These are phyloP conservation scores for Myiopsitta monachus DNA, from an alignment of 2,113 vertebrate species.

Conservation along the genomic window DNA sequence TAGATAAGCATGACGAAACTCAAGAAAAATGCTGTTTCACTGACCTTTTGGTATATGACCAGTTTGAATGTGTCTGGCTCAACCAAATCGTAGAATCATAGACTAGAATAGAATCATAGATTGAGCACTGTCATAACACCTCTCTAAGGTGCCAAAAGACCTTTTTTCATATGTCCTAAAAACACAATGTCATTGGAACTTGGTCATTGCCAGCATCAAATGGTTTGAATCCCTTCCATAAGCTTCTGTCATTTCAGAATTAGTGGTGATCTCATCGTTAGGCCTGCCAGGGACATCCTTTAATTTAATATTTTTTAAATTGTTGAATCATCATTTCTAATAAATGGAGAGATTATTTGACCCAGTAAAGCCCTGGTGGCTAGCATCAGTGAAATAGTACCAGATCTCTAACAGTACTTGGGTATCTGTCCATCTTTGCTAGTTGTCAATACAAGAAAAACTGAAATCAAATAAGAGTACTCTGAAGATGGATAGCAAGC, in stretches of 20 bases:
- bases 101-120: neutral
- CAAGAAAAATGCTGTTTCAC: neutral
- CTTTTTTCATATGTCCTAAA: neutral
- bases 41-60: neutral
- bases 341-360: neutral
- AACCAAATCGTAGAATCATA: neutral
- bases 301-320: neutral
- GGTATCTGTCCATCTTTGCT: neutral
- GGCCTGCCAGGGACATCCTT: neutral
- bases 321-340: neutral
- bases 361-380: neutral
- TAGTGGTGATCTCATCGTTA: neutral
- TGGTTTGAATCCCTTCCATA: neutral
- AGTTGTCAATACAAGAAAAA: neutral
- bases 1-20: neutral
- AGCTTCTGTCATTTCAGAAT: neutral
- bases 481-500: neutral
- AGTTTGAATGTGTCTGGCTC: neutral
- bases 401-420: neutral
- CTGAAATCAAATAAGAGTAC: neutral
- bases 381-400: neutral
- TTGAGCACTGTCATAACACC: neutral
- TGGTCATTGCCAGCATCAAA: neutral
- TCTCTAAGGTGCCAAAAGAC: neutral
- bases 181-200: neutral